Evolutionary conservation across 2,113 vertebrate species (phyloP), one percentile per base, ranked within the genome.

Genomic region (Tapirus terrestris): DNA sequence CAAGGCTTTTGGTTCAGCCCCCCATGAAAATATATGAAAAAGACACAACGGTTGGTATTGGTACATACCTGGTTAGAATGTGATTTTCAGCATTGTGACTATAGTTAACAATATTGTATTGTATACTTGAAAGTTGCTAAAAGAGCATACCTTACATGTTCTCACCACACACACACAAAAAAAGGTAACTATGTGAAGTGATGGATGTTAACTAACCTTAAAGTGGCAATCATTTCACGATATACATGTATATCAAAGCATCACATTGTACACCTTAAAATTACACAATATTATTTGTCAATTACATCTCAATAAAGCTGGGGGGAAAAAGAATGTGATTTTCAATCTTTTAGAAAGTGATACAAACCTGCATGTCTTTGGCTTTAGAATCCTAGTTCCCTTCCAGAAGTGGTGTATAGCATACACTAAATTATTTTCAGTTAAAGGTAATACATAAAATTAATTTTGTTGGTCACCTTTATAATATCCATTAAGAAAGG

Each of bases 391-490:
- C 21, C 88, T 87, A 70, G 53, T 36, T 92, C 43, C 70, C 45
- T 51, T 87, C 58, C 53, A 70, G 45, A 97, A 96, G 70, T 75
- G 56, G 16, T 80, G 14, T 53, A 43, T 5, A 84, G 51, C 31
- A 85, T 3, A 79, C 7, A 89, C 4, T n/a, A 70, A 45, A 45
- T 75, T 83, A 83, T 91, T 94, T 95, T 89, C 48, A 81, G 45
- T n/a, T 82, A 80, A 89, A 91, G 16, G 27, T 75, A 91, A 90
- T 36, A 58, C 5, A 82, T 31, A 89, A 85, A 89, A 95, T 83
- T 65, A 82, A 87, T 60, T 96, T 91, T 81, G 33, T 17, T 82
- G 61, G 31, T 85, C 73, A 67, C 60, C 48, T 93, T 91, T 91
- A 68, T 81, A 51, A 29, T 45, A 58, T 12, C 39, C 8, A 67